Evolutionary conservation across 53 echinoderm and acorn worm genomes (phyloP), one percentile per base, ranked within the genome.

Genomic region (Echinarachnius parma): DNA sequence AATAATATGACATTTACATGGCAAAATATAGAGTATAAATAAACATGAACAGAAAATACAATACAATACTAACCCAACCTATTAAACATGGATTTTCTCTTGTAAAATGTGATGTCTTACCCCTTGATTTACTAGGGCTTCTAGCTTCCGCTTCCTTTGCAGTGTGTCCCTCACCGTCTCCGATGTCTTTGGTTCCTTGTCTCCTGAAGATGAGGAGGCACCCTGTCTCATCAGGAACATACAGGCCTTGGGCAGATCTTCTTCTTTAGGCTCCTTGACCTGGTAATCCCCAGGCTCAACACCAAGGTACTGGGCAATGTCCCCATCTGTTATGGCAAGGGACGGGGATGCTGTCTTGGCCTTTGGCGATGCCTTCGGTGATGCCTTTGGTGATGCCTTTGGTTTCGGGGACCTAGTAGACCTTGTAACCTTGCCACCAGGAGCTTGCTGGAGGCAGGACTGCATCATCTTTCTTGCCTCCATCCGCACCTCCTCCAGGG

Each of bases 261-360:
- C 74, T 1, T 72, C 55, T 16, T 55, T 4, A 16, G 78, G 76
- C 29, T 78, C 82, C 20, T 72, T 87, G 49, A 87, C 75, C 24
- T 69, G 48, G 54, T 83, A 87, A 53, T 75, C 59, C 10, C 87
- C 87, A 31, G 75, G 74, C 30, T 71, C 64, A 49, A 87, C 57
- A 53, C 83, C 87, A 22, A 87, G 62, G 11, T 74, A 64, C 4
- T 57, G 47, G 5, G 87, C 83, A 30, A 87, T 34, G 7, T 58
- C 66, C 11, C 74, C 79, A 53, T 87, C 79, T 33, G 74, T 66
- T 46, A 72, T 72, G n/a, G 19, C 21, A 24, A 72, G 25, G 26
- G 55, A 34, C 13, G 9, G 32, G 7, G 4, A 34, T 31, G 14
- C 30, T 74, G 23, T 35, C 11, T 15, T 1, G 2, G 52, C 52